Evolutionary conservation across 2,113 vertebrate genomes (phyloP).

Genomic region (Atrichornis clamosus): DNA sequence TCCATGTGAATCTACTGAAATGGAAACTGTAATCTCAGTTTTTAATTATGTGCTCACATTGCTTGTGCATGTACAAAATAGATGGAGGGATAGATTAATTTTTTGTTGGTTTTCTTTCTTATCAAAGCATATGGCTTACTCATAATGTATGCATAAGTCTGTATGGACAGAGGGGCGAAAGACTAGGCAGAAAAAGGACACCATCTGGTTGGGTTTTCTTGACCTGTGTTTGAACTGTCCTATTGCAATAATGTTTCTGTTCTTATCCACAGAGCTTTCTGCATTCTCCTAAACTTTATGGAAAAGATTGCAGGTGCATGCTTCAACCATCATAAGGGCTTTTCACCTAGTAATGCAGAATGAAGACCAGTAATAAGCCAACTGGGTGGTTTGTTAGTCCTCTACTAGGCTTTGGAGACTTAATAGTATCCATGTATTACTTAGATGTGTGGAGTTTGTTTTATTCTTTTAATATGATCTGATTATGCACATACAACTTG

Average conservation of each 20-base stretch:
- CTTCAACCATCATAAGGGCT: not conserved
- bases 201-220: not conserved
- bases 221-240: not conserved
- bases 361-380: not conserved
- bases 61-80: not conserved
- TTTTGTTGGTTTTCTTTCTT: not conserved
- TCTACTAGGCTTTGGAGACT: not conserved
- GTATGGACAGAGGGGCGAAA: not conserved
- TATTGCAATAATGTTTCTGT: not conserved
- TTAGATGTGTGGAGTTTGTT: not conserved
- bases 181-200: not conserved
- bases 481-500: not conserved
- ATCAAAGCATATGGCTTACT: not conserved
- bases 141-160: not conserved
- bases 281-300: not conserved
- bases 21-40: not conserved
- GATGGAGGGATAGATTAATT: not conserved
- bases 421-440: not conserved
- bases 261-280: not conserved
- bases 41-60: not conserved
- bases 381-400: not conserved
- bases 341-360: not conserved
- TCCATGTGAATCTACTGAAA: not conserved
- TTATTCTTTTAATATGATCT: not conserved
- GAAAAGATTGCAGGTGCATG: not conserved